Conservation (phyloP, 2,797 vertebrate genomes). For the Eidolon dupreanum region DNA sequence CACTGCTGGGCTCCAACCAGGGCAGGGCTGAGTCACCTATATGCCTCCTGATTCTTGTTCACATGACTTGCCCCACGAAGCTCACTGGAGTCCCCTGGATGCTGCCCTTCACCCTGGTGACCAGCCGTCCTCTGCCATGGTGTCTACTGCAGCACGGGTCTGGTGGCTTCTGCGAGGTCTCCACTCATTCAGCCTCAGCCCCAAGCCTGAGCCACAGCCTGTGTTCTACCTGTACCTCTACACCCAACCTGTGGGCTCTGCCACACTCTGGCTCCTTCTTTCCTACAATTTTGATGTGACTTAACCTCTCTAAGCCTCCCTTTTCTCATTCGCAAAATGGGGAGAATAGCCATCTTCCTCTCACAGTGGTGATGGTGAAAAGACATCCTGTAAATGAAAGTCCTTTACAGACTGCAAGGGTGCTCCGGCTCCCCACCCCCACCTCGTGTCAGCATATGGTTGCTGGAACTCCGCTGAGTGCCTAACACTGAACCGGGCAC, state of each 20-base stretch:
- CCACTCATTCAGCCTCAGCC: not conserved
- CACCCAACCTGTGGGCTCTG: not conserved
- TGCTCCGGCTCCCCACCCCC: not conserved
- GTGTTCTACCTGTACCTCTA: no score
- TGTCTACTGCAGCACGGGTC: not conserved
- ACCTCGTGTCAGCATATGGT: not conserved
- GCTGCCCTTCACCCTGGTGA: not conserved
- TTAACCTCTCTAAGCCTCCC: not conserved
- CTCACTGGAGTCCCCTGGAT: not conserved
- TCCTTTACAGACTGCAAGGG: not conserved
- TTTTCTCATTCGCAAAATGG: not conserved
- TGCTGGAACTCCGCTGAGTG: not conserved
- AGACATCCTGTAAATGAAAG: not conserved
- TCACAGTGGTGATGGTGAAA: not conserved
- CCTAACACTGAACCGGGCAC: not conserved
- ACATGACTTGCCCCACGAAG: not conserved
- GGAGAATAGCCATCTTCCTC: not conserved
- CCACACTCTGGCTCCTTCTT: not conserved
- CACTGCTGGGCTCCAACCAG: not conserved
- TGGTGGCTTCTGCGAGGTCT: not conserved
- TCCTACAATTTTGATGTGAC: not conserved
- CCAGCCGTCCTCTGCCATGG: not conserved
- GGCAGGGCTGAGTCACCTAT: not conserved
- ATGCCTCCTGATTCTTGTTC: not conserved
- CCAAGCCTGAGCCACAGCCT: not conserved